Conservation (phyloP, 2,888 invertebrate genomes). For the Eupeodes luniger region DNA sequence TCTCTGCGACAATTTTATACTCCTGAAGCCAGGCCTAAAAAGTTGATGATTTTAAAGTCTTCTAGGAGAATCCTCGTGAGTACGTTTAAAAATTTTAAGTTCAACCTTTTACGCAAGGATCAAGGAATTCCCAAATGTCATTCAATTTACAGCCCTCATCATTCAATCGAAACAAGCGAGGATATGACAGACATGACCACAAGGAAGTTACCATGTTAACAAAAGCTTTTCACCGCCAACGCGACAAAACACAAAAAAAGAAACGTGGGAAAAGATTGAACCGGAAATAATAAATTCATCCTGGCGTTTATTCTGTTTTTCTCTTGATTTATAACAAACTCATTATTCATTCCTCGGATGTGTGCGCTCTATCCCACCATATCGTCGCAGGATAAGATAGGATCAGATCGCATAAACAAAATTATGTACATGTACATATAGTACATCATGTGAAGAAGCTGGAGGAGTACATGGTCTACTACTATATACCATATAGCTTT, state of each 20-base stretch:
- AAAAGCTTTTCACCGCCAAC: constrained; percentile 18
- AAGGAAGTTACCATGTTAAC: constrained; percentile 26
- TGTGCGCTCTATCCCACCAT: not conserved
- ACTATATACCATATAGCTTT: not conserved
- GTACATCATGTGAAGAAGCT: not conserved
- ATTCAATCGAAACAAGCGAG: constrained; percentile 21
- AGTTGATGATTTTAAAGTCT: too few relatives aligned
- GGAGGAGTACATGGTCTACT: not conserved
- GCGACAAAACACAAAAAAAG: not conserved
- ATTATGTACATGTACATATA: not conserved
- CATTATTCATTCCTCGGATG: constrained; percentile 63
- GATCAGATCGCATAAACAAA: constrained; percentile 12
- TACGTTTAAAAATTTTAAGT: too few relatives aligned
- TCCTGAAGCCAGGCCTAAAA: not conserved
- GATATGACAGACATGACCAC: constrained; percentile 7
- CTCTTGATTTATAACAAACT: constrained; percentile 59
- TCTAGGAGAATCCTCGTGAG: too few relatives aligned
- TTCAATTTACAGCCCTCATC: not conserved
- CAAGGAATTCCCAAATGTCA: not conserved
- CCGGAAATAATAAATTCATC: constrained; percentile 49
- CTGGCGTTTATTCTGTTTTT: constrained; percentile 47
- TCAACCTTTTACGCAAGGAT: not conserved
- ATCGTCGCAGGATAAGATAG: constrained; percentile 15
- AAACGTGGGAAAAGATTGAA: constrained; percentile 25
- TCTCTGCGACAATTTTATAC: not conserved